Conservation (phyloP, 2,888 invertebrate genomes). For the Heliconius cydno region DNA sequence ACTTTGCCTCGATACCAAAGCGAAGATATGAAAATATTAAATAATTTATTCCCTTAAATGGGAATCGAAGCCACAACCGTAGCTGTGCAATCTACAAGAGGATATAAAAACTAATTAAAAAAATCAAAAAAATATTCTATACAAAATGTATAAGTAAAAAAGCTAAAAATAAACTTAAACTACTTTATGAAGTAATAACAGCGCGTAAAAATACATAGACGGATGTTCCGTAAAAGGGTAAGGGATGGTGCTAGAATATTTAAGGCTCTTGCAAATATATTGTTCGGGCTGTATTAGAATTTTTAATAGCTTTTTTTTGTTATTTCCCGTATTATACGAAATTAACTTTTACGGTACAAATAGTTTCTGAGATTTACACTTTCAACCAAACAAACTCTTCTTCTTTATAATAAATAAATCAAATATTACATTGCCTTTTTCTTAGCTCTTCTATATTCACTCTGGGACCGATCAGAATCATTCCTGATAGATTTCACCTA, state of each 20-base stretch:
- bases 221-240: slow-evolving; percentile 18
- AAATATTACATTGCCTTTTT: too few species aligned
- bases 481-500: too few species aligned
- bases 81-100: not conserved
- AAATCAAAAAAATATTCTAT: not conserved
- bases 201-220: slow-evolving; percentile 10
- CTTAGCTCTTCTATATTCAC: too few species aligned
- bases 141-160: not conserved
- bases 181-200: slow-evolving; percentile 9
- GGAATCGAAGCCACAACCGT: not conserved
- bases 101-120: not conserved
- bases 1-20: not conserved
- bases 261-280: not conserved
- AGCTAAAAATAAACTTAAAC: not conserved
- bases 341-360: too few species aligned
- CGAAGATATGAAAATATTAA: not conserved
- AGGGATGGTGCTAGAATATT: slow-evolving; percentile 23
- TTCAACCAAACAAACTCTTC: too few species aligned
- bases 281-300: slow-evolving; percentile 6
- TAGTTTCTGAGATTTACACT: too few species aligned
- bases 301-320: not conserved
- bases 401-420: too few species aligned
- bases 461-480: too few species aligned
- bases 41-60: not conserved
- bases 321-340: not conserved